Evolutionary conservation across 2,888 invertebrate genomes (phyloP).

Genomic region (Acleris laterana): DNA sequence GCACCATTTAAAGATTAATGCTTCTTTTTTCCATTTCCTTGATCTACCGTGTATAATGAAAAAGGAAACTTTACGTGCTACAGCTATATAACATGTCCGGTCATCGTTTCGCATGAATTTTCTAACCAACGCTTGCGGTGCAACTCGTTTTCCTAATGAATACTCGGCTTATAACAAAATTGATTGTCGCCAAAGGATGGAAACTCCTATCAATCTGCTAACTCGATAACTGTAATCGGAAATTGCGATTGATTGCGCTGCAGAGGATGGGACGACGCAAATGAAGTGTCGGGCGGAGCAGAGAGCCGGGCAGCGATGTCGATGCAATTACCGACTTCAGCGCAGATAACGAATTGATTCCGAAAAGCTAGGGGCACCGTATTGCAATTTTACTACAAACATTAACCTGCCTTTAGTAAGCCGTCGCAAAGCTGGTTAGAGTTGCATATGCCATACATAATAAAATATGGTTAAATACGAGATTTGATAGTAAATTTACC

Average conservation of each 20-base stretch:
- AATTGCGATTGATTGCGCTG: constrained; percentile 75
- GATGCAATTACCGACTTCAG: constrained; percentile 55
- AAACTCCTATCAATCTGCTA: constrained; percentile 23
- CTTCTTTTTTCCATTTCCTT: no score
- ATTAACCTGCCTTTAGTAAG: no score
- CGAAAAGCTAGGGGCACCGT: not conserved
- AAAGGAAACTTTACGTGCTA: no score
- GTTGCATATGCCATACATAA: no score
- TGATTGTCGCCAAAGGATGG: not conserved
- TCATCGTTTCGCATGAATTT: not conserved
- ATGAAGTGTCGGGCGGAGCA: constrained; percentile 47
- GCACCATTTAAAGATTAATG: no score
- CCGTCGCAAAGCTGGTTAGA: no score
- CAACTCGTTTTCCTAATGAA: no score
- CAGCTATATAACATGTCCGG: no score
- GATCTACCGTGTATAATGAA: no score
- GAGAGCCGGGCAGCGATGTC: constrained; percentile 48
- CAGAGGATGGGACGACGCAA: constrained; percentile 47
- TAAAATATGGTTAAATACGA: no score
- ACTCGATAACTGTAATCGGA: constrained; percentile 57
- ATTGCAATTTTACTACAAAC: no score
- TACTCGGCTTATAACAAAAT: not conserved
- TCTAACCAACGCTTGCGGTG: not conserved
- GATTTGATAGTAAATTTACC: no score
- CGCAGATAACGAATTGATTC: constrained; percentile 39